Evolutionary conservation across 2,113 vertebrate genomes (phyloP), one percentile per base, ranked within the genome.

Genomic region (Electrona antarctica): DNA sequence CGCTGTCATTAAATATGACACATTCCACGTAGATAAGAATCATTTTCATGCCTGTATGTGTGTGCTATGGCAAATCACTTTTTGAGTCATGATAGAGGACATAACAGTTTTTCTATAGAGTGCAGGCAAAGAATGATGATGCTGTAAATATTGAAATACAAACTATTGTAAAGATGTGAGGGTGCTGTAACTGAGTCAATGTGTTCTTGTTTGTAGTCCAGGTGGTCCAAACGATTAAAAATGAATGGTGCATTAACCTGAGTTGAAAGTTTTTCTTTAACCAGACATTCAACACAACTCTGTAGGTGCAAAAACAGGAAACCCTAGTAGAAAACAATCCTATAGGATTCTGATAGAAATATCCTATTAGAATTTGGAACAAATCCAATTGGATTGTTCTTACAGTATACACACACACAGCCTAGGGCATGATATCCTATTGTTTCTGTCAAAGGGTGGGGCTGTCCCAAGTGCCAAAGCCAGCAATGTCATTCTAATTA

Each of bases 81-180:
- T 33, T 33, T 33, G 29, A 2, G 2, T 33, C 29, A 33, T 33
- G 29, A 33, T 33, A 4, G 7, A 55, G 29, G 46, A 67, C 51
- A 47, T 21, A 54, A n/a, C 51, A 3, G 4, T 54, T n/a, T 6
- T 6, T 11, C 49, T 50, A 50, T 50, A 50, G 45, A 52, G 45
- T 69, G 48, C 41, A 14, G 47, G 8, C 5, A 13, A 55, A 28
- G 33, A 58, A 21, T 52, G 33, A 1, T 63, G 60, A 65, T 12
- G 52, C 21, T 77, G 78, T 83, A 81, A 78, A 81, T 85, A 78
- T 7, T 33, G 49, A 60, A 66, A 7, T 74, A 60, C 12, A 71
- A 4, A 74, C 67, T 28, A 63, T 55, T 41, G 58, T 71, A 60
- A 69, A 69, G 10, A 1, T 8, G 9, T 12, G 46, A 12, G 33